Evolutionary conservation across 2,888 invertebrate species (phyloP).

Genomic region (Gonocerus acuteangulatus): DNA sequence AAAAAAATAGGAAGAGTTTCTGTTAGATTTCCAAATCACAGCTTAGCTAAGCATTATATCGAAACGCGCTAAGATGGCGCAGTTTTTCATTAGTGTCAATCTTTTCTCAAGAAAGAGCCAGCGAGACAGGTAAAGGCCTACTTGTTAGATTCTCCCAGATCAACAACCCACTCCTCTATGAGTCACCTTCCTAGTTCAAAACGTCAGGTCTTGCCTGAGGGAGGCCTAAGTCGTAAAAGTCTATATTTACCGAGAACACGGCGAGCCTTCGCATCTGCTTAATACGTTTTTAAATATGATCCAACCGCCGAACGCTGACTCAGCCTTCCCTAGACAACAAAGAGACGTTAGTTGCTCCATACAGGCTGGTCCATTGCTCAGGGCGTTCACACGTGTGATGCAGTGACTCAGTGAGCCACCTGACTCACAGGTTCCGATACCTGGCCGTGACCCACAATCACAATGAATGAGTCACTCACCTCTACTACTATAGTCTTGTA

Average conservation of each 20-base stretch:
- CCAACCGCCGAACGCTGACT: neutral
- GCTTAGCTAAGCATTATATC: too few species aligned
- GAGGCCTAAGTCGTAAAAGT: neutral
- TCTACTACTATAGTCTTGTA: too few species aligned
- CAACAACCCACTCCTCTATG: too few species aligned
- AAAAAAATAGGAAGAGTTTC: too few species aligned
- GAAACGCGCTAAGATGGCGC: too few species aligned
- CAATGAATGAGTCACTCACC: too few species aligned
- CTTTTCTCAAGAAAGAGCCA: too few species aligned
- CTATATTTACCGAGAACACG: neutral
- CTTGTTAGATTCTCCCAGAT: too few species aligned
- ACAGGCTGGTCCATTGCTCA: neutral
- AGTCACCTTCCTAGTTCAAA: too few species aligned
- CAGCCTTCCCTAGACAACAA: neutral
- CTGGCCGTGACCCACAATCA: neutral
- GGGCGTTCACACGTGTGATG: neutral
- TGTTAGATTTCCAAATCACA: too few species aligned
- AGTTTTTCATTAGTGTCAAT: too few species aligned
- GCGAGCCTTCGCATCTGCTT: neutral
- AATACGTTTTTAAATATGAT: neutral
- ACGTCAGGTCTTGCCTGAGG: neutral
- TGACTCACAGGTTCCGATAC: neutral
- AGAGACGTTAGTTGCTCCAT: neutral
- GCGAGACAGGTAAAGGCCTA: too few species aligned
- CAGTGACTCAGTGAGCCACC: neutral